Base-by-base conservation (phyloP, 2,888 invertebrate species). In the Hermaeophaga mercurialis region DNA sequence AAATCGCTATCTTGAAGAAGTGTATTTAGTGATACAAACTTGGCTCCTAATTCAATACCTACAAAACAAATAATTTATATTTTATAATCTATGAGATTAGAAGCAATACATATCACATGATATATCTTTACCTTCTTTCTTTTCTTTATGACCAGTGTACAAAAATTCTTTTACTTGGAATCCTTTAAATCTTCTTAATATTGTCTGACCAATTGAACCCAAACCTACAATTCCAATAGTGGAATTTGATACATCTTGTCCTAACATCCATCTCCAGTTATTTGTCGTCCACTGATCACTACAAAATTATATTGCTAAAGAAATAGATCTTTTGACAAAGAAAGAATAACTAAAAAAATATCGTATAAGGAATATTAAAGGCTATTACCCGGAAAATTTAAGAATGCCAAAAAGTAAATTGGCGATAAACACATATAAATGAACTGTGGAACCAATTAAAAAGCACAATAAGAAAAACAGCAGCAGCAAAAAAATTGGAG, bases 151-250 rank as follows among this genome's bases (percentile, higher is more conserved):
- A 1, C 91, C 91, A 9, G 84, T 82, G 72, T 95, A 95, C 0
- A 95, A 60, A 61, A 95, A 84, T 63, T 80, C 80, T 0, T 75
- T 80, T 0, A 92, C 85, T 18, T 87, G 85, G 66, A 96, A 95
- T 0, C 88, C 85, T 49, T 81, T 80, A 3, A 95, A 77, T 54
- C 91, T 81, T 66, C 85, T 82, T 1, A 87, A 87, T 26, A 94
- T 84, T 0, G 87, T 85, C 72, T 87, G 85, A 0, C 91, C 92
- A 65, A 94, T 86, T 46, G 86, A 84, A 0, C 94, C 94, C 12
- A 93, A 80, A n/a, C 94, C 94, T 8, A 89, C 84, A 58, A 92
- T 85, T 1, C 94, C 94, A 0, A 96, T 88, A 0, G 89, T 91
- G 5, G 91, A 87, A 31, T 84, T 86, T 0, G 83, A 80, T 19